Percentiles rank a stretch among this genome's conserved stretches.
phyloP scores from a whole-genome alignment of 2,888 invertebrate species.

The Chymomyza caudatula region DNA sequence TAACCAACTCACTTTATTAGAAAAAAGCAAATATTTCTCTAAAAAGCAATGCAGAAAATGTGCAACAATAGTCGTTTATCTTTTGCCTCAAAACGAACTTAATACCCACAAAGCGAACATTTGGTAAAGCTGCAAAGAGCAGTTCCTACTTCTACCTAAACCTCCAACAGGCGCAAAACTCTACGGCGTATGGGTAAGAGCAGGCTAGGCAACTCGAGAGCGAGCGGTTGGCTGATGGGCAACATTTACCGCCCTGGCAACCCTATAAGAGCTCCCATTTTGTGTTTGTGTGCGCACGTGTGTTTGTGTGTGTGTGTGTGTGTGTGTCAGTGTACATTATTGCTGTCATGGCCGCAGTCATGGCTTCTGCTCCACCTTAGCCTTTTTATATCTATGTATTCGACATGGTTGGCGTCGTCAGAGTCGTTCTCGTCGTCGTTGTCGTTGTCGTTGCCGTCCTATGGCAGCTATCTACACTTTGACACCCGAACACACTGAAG shows the following conservation, averaged over 20 bases:
- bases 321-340: constrained; percentile 55
- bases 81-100: constrained; percentile 61
- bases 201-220: constrained; percentile 10
- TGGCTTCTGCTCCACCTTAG: constrained; percentile 77
- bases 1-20: too few species aligned
- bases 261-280: constrained; percentile 43
- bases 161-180: background rate
- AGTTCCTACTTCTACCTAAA: background rate
- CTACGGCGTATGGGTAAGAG: constrained; percentile 18
- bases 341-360: constrained; percentile 74
- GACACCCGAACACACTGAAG: constrained; percentile 54
- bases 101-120: constrained; percentile 64
- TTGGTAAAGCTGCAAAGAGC: constrained; percentile 17
- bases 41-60: constrained; percentile 6
- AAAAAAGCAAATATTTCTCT: background rate
- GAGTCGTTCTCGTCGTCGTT: constrained; percentile 44
- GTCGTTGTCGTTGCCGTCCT: constrained; percentile 40
- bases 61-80: constrained; percentile 51
- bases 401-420: constrained; percentile 55
- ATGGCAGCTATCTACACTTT: constrained; percentile 68
- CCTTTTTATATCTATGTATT: constrained; percentile 54
- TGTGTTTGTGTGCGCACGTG: background rate
- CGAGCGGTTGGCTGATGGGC: constrained; percentile 35
- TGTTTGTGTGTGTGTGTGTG: constrained; percentile 1
- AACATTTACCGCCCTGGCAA: constrained; percentile 36